Evolutionary conservation across 1,140 invertebrate species (phyloP).

Genomic region (Probaryconus sp.): DNA sequence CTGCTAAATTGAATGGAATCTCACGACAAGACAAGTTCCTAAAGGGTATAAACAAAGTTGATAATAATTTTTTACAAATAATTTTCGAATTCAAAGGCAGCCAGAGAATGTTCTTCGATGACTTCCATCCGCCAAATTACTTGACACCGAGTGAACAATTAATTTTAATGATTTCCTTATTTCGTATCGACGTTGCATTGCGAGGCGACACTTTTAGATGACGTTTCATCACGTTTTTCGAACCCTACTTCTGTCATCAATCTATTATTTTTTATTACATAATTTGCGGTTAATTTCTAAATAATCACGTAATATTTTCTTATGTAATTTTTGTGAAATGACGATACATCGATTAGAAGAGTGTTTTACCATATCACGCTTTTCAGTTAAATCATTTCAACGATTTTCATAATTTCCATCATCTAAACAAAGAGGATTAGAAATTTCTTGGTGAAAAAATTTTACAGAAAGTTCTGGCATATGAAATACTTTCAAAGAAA

Average conservation of each 20-base stretch:
- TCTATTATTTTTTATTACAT: constrained; percentile 36
- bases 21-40: too few relatives aligned
- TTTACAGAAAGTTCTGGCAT: too few relatives aligned
- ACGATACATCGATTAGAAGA: not conserved
- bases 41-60: too few relatives aligned
- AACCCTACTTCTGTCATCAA: constrained; percentile 40
- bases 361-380: too few relatives aligned
- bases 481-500: too few relatives aligned
- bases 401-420: too few relatives aligned
- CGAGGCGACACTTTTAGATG: not conserved
- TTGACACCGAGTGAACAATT: constrained; percentile 14
- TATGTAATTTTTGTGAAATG: not conserved
- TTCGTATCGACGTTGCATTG: constrained; percentile 1
- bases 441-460: too few relatives aligned
- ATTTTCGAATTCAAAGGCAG: not conserved
- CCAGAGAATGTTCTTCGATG: too few relatives aligned
- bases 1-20: too few relatives aligned
- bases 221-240: constrained; percentile 25
- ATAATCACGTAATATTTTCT: constrained; percentile 22
- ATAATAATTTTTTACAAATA: not conserved
- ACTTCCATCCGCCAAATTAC: too few relatives aligned
- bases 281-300: constrained; percentile 30
- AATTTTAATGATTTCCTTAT: constrained; percentile 34
- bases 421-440: too few relatives aligned
- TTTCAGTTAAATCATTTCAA: not conserved